These are phyloP conservation scores for Epizoanthus scotinus DNA, from an alignment of 92 coral and sea anemone species.

Conservation along the genomic window DNA sequence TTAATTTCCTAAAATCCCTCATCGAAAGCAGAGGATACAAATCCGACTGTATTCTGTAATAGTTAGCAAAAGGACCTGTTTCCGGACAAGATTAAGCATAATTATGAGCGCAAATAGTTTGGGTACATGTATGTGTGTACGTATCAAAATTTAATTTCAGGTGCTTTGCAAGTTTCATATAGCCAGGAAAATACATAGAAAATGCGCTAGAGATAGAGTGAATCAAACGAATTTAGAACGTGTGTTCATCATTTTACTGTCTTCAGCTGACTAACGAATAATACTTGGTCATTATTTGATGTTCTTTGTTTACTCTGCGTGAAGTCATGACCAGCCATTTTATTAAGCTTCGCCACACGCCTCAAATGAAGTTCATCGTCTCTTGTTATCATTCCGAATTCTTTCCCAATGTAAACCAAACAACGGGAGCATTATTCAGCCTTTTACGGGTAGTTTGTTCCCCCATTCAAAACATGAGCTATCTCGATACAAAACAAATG, in stretches of 20 bases:
- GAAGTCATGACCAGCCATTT: constrained; percentile 50
- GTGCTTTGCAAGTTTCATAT: neutral
- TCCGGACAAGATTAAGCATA: constrained; percentile 80
- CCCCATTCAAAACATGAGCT: constrained; percentile 38
- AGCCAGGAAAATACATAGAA: neutral
- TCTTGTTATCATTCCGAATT: constrained; percentile 38
- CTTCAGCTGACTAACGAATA: constrained; percentile 41
- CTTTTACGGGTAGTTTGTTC: constrained; percentile 47
- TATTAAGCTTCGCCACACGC: constrained; percentile 53
- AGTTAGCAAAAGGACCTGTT: constrained; percentile 68
- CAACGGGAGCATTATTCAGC: constrained; percentile 41
- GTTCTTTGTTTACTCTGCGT: constrained; percentile 51
- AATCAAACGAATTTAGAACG: constrained; percentile 33
- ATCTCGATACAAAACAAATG: constrained; percentile 46
- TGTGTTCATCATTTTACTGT: constrained; percentile 7
- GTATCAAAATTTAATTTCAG: constrained; percentile 40
- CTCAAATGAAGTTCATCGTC: constrained; percentile 39
- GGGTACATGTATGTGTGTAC: constrained; percentile 41
- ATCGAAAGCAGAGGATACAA: constrained; percentile 51
- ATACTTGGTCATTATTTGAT: constrained; percentile 43
- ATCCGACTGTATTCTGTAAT: constrained; percentile 46
- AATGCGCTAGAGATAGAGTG: neutral
- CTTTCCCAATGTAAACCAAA: constrained; percentile 44
- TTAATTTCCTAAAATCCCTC: constrained; percentile 54
- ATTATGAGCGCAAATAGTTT: constrained; percentile 66